Evolutionary conservation across 2,888 invertebrate genomes (phyloP), one percentile per base, ranked within the genome.

Genomic region (Cetonia aurata): DNA sequence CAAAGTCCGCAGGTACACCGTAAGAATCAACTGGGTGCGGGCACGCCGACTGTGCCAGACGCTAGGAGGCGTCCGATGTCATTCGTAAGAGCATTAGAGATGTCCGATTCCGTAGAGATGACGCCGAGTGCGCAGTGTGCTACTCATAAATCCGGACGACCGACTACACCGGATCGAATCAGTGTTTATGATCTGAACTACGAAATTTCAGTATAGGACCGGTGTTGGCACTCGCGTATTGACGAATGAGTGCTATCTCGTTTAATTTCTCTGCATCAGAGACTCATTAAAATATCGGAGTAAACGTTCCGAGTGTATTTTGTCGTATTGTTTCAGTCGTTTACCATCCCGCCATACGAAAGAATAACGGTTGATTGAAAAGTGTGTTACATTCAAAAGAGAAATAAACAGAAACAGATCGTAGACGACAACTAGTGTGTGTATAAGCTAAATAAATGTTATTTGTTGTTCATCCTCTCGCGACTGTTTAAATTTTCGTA

Each of bases 121-220:
- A 89, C 91, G 4, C 81, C 85, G 70, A 77, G 79, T 57, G 76
- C 79, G 6, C 81, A 82, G 85, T 88, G 78, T 80, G 85, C 80
- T 78, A 85, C 75, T 80, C 85, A 79, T 76, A 85, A 81, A 76
- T 75, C 77, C 25, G 80, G 81, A 53, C 75, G 77, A 62, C 78
- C 78, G 42, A 88, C 89, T 44, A 91, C 93, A 13, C 93, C 94
- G 60, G 95, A 95, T 85, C 92, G 95, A 79, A 92, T 93, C 80
- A 95, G 95, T 85, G 93, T 95, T 77, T 96, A 96, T 86, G 96
- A 96, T 85, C 95, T 95, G 92, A 96, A 95, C 88, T 96, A 96
- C 86, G 96, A 96, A 86, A 96, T 96, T 87, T 95, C 95, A 78
- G 96, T 96, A 89, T 96, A 93, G 94, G 84, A 83, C 76, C 87